A percentile compares a stretch with the other conserved stretches of the same genome.
phyloP scores from a whole-genome alignment of 2,888 invertebrate species.

The Rhingia rostrata region DNA sequence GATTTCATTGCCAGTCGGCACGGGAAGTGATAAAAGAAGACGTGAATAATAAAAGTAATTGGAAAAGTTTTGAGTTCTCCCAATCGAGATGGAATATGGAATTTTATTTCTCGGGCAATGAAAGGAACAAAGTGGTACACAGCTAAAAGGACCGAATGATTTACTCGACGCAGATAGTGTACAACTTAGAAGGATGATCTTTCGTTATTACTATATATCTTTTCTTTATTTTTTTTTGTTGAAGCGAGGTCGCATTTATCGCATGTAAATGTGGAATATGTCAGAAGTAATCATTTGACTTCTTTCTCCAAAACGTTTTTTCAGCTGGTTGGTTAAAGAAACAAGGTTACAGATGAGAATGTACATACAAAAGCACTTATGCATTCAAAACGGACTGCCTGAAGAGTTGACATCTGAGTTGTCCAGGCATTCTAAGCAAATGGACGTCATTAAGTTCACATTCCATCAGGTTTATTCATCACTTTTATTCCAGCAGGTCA shows the following conservation, averaged over 20 bases:
- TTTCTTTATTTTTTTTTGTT: background rate
- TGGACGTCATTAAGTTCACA: no score
- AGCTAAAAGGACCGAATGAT: conserved; percentile 8
- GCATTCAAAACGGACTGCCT: no score
- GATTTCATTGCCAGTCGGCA: conserved; percentile 63
- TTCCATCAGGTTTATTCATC: no score
- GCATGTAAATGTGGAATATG: background rate
- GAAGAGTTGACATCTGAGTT: no score
- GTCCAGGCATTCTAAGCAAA: no score
- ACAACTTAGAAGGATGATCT: conserved; percentile 35
- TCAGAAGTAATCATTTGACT: conserved; percentile 12
- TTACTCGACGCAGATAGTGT: conserved; percentile 41
- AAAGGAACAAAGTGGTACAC: conserved; percentile 35
- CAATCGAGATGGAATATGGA: conserved; percentile 55
- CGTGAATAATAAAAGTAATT: conserved; percentile 74
- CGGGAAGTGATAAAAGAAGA: conserved; percentile 68
- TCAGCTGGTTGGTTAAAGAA: no score
- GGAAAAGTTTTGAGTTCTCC: conserved; percentile 68
- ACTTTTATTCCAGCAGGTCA: no score
- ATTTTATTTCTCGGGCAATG: conserved; percentile 48
- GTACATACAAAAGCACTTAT: no score
- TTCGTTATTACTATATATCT: conserved; percentile 9
- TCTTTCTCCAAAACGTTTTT: background rate
- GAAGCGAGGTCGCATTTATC: conserved; percentile 20
- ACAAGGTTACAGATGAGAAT: no score